Evolutionary conservation across 2,888 invertebrate genomes (phyloP).

Genomic region (Drosophila villosipedis): DNA sequence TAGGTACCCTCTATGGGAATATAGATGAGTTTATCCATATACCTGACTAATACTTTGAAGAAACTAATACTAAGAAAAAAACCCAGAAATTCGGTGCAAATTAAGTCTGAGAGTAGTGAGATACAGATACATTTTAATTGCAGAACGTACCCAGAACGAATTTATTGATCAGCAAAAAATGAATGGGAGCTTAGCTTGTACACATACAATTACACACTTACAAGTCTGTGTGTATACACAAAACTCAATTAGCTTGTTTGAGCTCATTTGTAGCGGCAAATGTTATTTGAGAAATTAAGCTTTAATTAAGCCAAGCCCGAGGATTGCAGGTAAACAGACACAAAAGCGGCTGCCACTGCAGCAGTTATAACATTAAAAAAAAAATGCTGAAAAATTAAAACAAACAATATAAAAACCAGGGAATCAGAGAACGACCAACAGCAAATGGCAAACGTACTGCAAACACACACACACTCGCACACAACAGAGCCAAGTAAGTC

Average conservation of each 20-base stretch:
- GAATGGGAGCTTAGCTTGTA: conserved; percentile 4
- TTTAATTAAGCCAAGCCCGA: conserved; percentile 75
- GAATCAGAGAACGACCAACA: conserved; percentile 49
- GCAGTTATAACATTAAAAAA: conserved; percentile 69
- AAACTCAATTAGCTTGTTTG: conserved; percentile 72
- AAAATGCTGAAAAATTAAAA: conserved; percentile 57
- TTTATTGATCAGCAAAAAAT: conserved; percentile 58
- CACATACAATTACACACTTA: not conserved
- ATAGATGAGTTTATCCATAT: not conserved
- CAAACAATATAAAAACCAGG: conserved; percentile 43
- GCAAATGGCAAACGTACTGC: conserved; percentile 72
- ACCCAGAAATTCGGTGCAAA: conserved; percentile 11
- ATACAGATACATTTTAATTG: conserved; percentile 38
- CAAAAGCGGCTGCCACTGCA: conserved; percentile 51
- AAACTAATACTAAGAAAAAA: not conserved
- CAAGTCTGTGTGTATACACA: conserved; percentile 1
- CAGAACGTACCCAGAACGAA: conserved; percentile 20
- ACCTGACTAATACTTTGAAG: not conserved
- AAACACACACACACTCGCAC: conserved; percentile 27
- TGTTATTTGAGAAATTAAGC: conserved; percentile 74
- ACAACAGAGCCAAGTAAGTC: conserved; percentile 74
- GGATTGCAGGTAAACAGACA: conserved; percentile 62
- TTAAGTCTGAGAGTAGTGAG: conserved; percentile 11
- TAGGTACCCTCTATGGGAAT: not conserved
- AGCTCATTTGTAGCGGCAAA: conserved; percentile 68